Conservation (phyloP, 2,797 vertebrate species). For the Lacerta agilis region DNA sequence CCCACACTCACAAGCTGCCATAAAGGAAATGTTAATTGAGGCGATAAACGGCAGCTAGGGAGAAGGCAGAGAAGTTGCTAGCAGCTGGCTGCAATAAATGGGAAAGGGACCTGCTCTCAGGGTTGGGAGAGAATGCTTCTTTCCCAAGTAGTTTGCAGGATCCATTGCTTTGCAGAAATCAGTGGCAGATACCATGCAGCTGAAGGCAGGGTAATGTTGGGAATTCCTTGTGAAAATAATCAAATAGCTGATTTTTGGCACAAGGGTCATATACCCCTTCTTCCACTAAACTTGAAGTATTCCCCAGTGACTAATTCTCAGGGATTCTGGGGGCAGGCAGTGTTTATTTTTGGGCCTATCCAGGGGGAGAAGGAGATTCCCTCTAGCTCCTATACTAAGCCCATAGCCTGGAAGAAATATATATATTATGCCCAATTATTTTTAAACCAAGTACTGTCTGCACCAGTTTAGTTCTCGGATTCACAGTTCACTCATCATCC, state of each 20-base stretch:
- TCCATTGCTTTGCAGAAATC: background rate
- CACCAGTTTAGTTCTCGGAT: background rate
- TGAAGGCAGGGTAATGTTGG: background rate
- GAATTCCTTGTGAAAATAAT: background rate
- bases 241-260: background rate
- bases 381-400: background rate
- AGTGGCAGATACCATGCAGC: background rate
- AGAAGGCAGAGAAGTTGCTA: background rate
- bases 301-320: background rate
- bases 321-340: background rate
- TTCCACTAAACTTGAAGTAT: background rate
- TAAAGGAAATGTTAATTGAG: constrained; percentile 3
- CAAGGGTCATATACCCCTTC: background rate
- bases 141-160: background rate
- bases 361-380: background rate
- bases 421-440: background rate
- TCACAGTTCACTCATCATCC: background rate
- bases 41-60: constrained; percentile 1
- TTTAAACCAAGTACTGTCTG: background rate
- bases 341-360: background rate
- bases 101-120: background rate
- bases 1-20: background rate
- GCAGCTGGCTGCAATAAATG: background rate
- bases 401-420: background rate
- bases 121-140: background rate